phyloP scores from a whole-genome alignment of 2,888 invertebrate species.

The Drosophila formosana region DNA sequence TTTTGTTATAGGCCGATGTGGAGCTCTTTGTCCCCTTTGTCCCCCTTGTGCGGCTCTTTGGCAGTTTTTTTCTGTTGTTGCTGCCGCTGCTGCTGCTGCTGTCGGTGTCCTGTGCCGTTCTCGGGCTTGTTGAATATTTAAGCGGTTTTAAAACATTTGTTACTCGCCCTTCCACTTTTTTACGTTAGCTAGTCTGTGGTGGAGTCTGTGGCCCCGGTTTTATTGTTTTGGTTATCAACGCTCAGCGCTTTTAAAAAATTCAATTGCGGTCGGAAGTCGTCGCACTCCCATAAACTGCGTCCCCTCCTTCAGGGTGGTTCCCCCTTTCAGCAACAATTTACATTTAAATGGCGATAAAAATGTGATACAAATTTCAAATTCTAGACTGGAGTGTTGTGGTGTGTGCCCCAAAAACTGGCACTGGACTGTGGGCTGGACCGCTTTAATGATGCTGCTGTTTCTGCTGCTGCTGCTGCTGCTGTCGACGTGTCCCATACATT shows the following conservation, averaged over 20 bases:
- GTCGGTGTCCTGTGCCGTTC: conserved; percentile 24
- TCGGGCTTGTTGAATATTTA: conserved; percentile 78
- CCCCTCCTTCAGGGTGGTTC: conserved; percentile 40
- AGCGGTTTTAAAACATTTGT: conserved; percentile 79
- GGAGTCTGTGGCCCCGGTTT: conserved; percentile 61
- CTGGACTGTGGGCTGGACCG: conserved; percentile 35
- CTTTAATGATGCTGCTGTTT: conserved; percentile 68
- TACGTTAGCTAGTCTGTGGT: conserved; percentile 36
- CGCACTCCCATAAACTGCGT: conserved; percentile 75
- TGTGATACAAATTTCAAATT: conserved; percentile 80
- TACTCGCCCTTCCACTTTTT: conserved; percentile 27
- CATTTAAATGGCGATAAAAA: conserved; percentile 79
- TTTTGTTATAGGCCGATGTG: conserved; percentile 77
- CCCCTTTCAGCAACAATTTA: conserved; percentile 68
- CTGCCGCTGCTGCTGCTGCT: conserved; percentile 9
- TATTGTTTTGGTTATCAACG: conserved; percentile 82
- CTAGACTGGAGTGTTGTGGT: conserved; percentile 51
- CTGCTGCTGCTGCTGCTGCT: conserved; percentile 54
- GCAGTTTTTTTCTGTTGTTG: conserved; percentile 21
- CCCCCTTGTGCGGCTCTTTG: conserved; percentile 38
- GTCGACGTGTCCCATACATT: conserved; percentile 34
- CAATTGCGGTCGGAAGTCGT: conserved; percentile 82
- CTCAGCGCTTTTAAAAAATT: conserved; percentile 82
- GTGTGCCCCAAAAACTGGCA: conserved; percentile 30
- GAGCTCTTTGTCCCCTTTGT: conserved; percentile 36